Percentiles rank a stretch among this genome's conserved stretches.
Conservation (phyloP, 2,113 vertebrate species). For the Taxidea taxus region DNA sequence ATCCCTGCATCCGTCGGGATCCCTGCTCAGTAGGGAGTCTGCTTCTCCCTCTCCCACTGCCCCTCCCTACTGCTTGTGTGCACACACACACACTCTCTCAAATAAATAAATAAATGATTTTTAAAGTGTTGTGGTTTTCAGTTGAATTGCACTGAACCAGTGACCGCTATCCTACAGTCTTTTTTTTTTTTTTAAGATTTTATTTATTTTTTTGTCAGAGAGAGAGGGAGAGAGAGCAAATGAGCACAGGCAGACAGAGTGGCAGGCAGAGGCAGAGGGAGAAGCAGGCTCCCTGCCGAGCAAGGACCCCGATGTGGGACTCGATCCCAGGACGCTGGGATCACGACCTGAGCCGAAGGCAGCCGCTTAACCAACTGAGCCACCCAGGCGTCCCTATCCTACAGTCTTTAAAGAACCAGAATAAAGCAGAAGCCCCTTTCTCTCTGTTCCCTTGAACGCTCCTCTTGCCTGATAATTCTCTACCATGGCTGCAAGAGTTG, state of each 20-base stretch:
- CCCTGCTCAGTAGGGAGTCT: not conserved
- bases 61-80: not conserved
- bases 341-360: no score
- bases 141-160: rapidly evolving
- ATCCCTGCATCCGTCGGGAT: not conserved
- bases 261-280: no score
- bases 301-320: no score
- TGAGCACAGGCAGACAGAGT: no score
- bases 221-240: no score
- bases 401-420: not conserved
- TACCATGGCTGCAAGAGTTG: not conserved
- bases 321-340: no score
- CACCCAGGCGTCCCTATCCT: no score
- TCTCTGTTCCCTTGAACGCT: not conserved
- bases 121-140: not conserved
- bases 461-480: not conserved
- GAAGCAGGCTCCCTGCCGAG: no score
- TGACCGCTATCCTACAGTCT: not conserved
- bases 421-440: not conserved
- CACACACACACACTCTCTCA: not conserved
- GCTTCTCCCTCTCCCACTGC: not conserved
- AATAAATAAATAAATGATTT: no score
- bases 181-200: not conserved
- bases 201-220: no score
- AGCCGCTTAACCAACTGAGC: no score